Evolutionary conservation across 2,797 vertebrate species (phyloP), one percentile per base, ranked within the genome.

Genomic region (Cryptoblepharus egeriae): DNA sequence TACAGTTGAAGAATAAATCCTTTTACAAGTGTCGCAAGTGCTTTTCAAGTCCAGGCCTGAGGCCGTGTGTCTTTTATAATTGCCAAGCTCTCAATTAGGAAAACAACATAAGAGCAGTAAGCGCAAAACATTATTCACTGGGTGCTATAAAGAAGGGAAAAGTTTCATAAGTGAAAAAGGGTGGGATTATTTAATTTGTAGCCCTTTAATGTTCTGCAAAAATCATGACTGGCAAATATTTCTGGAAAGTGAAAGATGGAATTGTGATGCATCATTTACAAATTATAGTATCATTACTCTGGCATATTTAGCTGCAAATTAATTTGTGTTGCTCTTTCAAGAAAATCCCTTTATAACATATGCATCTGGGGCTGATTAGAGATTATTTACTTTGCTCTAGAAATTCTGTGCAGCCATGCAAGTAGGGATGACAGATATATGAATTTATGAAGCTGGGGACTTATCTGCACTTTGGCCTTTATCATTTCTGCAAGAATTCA

Each of bases 271-370:
- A 77, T 77, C 30, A 77, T 71, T 82, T 61, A 77, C 32, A 63
- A 70, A 77, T 77, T 49, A 63, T 77, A 65, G 57, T 42, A 82
- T 79, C 71, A 75, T 63, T 79, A 35, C 0, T 61, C 69, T 74
- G 32, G 49, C 83, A 88, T 28, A 63, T 80, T 76, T 32, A 91
- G 45, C 11, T 69, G 28, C 6, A 37, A 81, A 88, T 67, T 63
- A 78, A 72, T 55, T 72, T 5, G 49, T 32, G 70, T 11, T 63
- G 24, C 39, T 18, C 24, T 75, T 83, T 76, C 63, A 86, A 79
- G 18, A 1, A 37, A 86, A 80, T 3, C 37, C 0, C 79, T 71
- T 24, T 18, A 20, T 71, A 70, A 64, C 45, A 39, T 30, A 45
- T 32, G 30, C 5, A 69, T 76, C 35, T 77, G 73, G 77, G 77